Evolutionary conservation across 2,888 invertebrate species (phyloP).

Genomic region (Sepiola atlantica): DNA sequence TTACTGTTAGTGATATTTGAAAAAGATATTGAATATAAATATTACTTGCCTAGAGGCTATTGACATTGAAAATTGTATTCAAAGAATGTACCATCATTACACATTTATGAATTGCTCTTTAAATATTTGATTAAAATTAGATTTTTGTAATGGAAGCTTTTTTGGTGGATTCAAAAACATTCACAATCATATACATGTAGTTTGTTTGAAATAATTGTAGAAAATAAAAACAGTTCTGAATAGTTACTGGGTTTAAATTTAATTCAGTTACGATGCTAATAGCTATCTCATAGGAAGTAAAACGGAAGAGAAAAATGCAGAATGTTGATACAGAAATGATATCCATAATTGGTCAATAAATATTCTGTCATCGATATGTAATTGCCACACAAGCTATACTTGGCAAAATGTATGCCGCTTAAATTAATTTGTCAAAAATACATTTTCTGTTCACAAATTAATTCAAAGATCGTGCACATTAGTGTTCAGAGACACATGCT

Average conservation of each 20-base stretch:
- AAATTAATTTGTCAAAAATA: not conserved
- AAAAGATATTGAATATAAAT: not conserved
- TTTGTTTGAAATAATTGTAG: not conserved
- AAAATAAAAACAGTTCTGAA: not conserved
- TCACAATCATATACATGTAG: not conserved
- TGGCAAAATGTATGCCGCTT: not conserved
- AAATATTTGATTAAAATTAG: not conserved
- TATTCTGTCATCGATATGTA: not conserved
- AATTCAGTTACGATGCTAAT: not conserved
- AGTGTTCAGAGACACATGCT: no score
- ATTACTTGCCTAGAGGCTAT: not conserved
- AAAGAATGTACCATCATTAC: not conserved
- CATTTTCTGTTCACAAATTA: not conserved
- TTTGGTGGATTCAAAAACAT: not conserved
- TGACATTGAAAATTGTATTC: not conserved
- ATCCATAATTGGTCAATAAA: conserved; percentile 4
- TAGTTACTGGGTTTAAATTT: not conserved
- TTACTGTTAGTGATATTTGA: not conserved
- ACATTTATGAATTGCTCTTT: not conserved
- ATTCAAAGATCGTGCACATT: not conserved
- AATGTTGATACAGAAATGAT: not conserved
- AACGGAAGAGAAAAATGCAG: not conserved
- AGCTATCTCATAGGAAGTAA: not conserved
- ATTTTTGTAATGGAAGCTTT: not conserved
- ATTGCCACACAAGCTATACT: not conserved